Percentiles rank a stretch among this genome's conserved stretches.
These are phyloP conservation scores for Echinops telfairi DNA, from an alignment of 2,113 vertebrate species.

Conservation along the genomic window DNA sequence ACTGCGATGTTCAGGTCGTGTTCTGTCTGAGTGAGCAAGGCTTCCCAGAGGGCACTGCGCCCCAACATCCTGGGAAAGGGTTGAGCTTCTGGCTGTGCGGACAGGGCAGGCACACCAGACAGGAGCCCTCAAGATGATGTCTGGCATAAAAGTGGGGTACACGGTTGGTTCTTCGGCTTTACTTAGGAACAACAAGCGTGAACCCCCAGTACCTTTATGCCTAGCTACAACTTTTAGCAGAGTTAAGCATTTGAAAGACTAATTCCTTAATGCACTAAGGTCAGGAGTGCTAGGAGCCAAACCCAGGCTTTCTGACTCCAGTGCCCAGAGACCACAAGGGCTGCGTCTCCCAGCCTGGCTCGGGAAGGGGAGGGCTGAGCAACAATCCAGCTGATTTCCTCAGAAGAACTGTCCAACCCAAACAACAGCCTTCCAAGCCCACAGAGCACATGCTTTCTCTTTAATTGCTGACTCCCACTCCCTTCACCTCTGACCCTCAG, in stretches of 20 bases:
- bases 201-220: not conserved
- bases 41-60: accelerated
- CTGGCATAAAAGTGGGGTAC: not conserved
- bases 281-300: not conserved
- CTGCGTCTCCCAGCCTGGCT: not conserved
- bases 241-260: not conserved
- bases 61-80: not conserved
- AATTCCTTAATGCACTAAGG: not conserved
- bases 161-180: not conserved
- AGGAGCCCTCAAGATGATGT: no score
- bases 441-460: not conserved
- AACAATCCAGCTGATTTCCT: not conserved
- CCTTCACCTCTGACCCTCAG: not conserved
- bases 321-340: not conserved
- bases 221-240: not conserved
- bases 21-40: not conserved
- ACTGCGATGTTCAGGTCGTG: constrained; percentile 10
- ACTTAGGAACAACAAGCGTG: not conserved
- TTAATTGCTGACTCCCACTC: not conserved
- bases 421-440: not conserved
- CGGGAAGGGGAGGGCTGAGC: not conserved
- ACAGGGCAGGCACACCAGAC: accelerated
- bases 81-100: constrained; percentile 38
- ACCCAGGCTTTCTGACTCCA: not conserved
- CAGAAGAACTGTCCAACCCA: constrained; percentile 20